Evolutionary conservation across 2,797 vertebrate species (phyloP), one percentile per base, ranked within the genome.

Genomic region (Muscicapa striata): DNA sequence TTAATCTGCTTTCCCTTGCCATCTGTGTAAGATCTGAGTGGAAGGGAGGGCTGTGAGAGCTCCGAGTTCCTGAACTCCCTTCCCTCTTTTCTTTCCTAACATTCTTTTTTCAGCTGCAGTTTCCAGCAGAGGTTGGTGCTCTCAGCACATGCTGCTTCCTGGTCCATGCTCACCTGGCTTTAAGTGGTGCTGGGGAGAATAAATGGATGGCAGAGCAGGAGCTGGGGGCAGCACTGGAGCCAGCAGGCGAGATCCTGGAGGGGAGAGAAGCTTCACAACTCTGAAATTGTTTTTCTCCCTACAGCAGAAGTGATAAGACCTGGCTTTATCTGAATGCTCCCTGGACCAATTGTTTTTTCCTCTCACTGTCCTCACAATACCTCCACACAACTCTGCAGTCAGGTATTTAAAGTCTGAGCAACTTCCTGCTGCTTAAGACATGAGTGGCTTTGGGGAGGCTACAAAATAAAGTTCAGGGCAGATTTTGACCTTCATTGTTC

Each of bases 251-350:
- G 52, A 72, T 84, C 84, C 78, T 92, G 86, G 45, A 93, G 92
- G 84, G 84, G 63, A 92, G 70, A 89, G 84, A 26, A 58, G 49
- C 66, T 82, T 46, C 85, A 26, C 67, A 36, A 38, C 58, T 74
- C 43, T 20, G 58, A 82, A 94, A 89, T 83, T 87, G 78, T 96
- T 95, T 93, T 93, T 74, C 89, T 93, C 70, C 29, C 5, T 51
- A 20, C 72, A 46, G 27, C 63, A 62, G 76, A 9, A 73, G 55
- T 11, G 94, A 85, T 95, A 94, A 96, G 91, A 32, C 51, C 89
- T 48, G 45, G 73, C 70, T 94, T 95, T 94, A 91, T 74, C 85
- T 77, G 55, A 90, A 84, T n/a, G 63, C 81, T 94, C 85, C 54
- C 90, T 7, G 74, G 76, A 84, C 81, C 81, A 77, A 51, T 64